Evolutionary conservation across 2,888 invertebrate species (phyloP).

Genomic region (Amphipyra tragopoginis): DNA sequence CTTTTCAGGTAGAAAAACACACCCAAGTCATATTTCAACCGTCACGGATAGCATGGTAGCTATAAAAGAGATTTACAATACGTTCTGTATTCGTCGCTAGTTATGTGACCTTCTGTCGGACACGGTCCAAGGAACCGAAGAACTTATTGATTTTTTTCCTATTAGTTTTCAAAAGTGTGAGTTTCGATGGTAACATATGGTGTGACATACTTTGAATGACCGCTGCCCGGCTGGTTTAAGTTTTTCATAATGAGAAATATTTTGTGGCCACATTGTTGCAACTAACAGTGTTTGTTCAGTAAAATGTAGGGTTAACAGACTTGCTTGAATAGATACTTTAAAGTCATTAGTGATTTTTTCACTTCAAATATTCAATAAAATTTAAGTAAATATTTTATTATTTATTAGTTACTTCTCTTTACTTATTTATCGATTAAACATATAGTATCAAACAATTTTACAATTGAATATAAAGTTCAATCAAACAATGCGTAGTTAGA

Average conservation of each 20-base stretch:
- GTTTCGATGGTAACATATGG: constrained; percentile 80
- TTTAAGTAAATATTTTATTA: background rate
- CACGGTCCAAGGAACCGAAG: constrained; percentile 77
- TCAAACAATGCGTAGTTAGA: constrained; percentile 16
- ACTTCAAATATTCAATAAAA: too few species aligned
- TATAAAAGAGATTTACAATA: constrained; percentile 88
- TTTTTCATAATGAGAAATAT: constrained; percentile 68
- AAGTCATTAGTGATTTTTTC: background rate
- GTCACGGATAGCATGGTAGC: constrained; percentile 84
- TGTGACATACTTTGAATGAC: constrained; percentile 80
- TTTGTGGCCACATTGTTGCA: constrained; percentile 60
- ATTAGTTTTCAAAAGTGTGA: constrained; percentile 74
- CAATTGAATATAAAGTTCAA: constrained; percentile 15
- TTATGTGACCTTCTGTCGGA: constrained; percentile 85
- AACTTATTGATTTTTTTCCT: constrained; percentile 83
- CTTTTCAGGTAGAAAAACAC: constrained; percentile 87
- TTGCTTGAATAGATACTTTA: constrained; percentile 17
- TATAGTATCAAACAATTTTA: constrained; percentile 5
- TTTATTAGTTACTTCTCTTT: too few species aligned
- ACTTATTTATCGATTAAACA: constrained; percentile 3
- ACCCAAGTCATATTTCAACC: constrained; percentile 88
- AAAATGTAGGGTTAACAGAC: constrained; percentile 10
- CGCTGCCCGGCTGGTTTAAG: constrained; percentile 73
- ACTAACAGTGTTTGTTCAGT: constrained; percentile 70
- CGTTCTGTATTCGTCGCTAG: constrained; percentile 84